Conservation (phyloP, 2,113 vertebrate genomes). For the Labeo rohita region DNA sequence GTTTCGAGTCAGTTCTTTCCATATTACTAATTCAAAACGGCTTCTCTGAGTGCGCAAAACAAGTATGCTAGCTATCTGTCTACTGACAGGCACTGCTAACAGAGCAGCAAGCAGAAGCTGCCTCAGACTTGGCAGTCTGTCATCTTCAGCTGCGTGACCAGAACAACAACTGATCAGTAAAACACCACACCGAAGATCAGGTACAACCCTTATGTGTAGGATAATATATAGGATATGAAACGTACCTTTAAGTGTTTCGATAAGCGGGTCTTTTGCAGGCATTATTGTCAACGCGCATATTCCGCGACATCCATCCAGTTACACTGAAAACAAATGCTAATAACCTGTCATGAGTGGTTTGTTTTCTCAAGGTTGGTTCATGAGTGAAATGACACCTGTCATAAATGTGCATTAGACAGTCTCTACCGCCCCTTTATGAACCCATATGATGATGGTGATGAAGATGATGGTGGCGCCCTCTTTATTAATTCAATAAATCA, state of each 20-base stretch:
- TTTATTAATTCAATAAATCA: not conserved
- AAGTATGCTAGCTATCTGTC: slow-evolving; percentile 7
- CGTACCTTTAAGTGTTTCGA: slow-evolving; percentile 81
- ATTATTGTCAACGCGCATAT: slow-evolving; percentile 61
- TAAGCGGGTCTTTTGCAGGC: slow-evolving; percentile 82
- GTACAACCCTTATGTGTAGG: not conserved
- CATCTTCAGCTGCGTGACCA: not conserved
- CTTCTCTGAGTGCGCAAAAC: not conserved
- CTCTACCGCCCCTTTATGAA: not conserved
- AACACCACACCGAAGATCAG: not conserved
- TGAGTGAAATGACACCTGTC: not conserved
- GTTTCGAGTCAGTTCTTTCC: not conserved
- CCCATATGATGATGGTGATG: not conserved
- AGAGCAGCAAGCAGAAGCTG: not conserved
- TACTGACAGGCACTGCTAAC: not conserved
- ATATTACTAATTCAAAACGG: not conserved
- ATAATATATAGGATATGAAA: not conserved
- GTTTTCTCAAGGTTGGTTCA: slow-evolving; percentile 1
- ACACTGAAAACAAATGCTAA: not conserved
- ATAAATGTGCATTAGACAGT: not conserved
- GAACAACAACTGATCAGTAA: not conserved
- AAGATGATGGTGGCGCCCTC: not conserved
- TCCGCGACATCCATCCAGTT: not conserved
- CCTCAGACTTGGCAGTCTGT: not conserved
- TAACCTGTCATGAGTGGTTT: slow-evolving; percentile 9